phyloP scores from a whole-genome alignment of 1,140 invertebrate genomes.

The Prorops nasuta region DNA sequence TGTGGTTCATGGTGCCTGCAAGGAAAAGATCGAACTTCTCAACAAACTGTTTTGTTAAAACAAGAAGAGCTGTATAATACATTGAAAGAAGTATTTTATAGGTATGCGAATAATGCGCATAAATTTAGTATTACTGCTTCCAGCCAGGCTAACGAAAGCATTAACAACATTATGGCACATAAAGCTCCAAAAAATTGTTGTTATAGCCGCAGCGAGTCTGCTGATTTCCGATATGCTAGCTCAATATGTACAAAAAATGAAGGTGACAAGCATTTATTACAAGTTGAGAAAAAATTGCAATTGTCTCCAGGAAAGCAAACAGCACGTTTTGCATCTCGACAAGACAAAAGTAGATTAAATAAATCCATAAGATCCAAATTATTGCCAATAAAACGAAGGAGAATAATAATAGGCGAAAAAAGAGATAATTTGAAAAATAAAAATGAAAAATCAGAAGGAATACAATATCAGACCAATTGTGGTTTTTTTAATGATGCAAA shows the following conservation, averaged over 20 bases:
- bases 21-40: neutral
- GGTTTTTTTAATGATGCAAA: neutral
- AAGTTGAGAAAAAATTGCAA: neutral
- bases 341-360: neutral
- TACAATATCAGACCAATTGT: neutral
- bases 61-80: constrained; percentile 14
- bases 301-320: neutral
- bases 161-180: constrained; percentile 25
- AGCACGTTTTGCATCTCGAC: neutral
- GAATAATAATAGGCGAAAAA: neutral
- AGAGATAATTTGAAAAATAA: neutral
- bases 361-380: neutral
- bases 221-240: constrained; percentile 23
- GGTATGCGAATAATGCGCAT: constrained; percentile 22
- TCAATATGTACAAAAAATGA: constrained; percentile 23
- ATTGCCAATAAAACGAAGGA: neutral
- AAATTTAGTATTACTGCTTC: constrained; percentile 27
- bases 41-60: constrained; percentile 15
- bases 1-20: neutral
- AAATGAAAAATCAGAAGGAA: neutral
- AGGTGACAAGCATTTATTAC: constrained; percentile 12
- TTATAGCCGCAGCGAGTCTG: constrained; percentile 23
- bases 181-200: constrained; percentile 28
- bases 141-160: constrained; percentile 30
- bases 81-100: constrained; percentile 19